Evolutionary conservation across 1,140 invertebrate species (phyloP).

Genomic region (Cataglyphis hispanica): DNA sequence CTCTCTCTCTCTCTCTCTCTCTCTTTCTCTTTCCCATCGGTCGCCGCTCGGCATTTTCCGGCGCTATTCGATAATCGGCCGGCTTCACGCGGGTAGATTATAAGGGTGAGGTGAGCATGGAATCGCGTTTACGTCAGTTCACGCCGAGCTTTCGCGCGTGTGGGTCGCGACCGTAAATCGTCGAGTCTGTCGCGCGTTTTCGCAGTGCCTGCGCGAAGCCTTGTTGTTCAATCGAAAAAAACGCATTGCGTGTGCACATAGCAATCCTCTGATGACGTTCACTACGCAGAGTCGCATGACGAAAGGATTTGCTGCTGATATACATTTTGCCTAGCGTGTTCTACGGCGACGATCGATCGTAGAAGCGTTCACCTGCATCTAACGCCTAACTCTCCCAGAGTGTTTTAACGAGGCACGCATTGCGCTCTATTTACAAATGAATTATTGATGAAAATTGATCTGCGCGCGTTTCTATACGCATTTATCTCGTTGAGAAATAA

Average conservation of each 20-base stretch:
- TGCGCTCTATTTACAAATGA: slow-evolving; percentile 42
- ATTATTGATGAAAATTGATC: slow-evolving; percentile 48
- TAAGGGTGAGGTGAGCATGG: not conserved
- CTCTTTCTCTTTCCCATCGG: too few species aligned
- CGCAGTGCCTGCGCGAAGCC: not conserved
- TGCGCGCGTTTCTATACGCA: not conserved
- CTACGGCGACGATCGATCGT: slow-evolving; percentile 9
- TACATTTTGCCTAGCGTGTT: not conserved
- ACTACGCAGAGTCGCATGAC: not conserved
- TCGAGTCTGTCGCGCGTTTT: not conserved
- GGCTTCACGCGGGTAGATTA: not conserved
- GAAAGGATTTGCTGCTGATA: not conserved
- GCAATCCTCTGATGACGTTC: not conserved
- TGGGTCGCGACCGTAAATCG: too few species aligned
- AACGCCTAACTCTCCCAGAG: not conserved
- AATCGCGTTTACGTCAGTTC: not conserved
- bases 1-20: too few species aligned
- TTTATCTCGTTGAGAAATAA: not conserved
- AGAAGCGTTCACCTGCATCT: slow-evolving; percentile 10
- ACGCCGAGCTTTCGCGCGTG: not conserved
- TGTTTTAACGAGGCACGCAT: slow-evolving; percentile 45
- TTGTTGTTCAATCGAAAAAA: not conserved
- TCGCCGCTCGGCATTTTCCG: not conserved
- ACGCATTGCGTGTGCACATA: not conserved
- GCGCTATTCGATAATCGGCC: not conserved